Evolutionary conservation across 2,797 vertebrate genomes (phyloP).

Genomic region (Alauda arvensis): DNA sequence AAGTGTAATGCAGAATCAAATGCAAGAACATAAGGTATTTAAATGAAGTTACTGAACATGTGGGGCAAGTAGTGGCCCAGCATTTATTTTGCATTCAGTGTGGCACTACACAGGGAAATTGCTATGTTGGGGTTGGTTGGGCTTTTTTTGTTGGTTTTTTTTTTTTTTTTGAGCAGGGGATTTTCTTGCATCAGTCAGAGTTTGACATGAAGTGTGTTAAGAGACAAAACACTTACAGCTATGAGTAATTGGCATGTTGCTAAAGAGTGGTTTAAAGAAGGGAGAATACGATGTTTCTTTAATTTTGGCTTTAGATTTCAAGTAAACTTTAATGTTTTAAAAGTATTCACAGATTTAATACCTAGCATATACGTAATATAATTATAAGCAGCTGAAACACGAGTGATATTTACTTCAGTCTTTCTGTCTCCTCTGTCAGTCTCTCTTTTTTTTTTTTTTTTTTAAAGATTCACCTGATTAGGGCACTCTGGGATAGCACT

Average conservation of each 20-base stretch:
- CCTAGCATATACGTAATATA: conserved; percentile 66
- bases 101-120: conserved; percentile 65
- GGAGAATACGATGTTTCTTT: conserved; percentile 56
- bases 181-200: conserved; percentile 58
- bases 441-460: conserved; percentile 48
- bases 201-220: conserved; percentile 66
- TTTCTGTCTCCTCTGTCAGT: conserved; percentile 69
- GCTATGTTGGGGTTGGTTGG: conserved; percentile 35
- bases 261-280: conserved; percentile 68
- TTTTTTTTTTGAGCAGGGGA: conserved; percentile 27
- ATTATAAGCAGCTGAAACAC: conserved; percentile 73
- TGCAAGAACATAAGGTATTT: conserved; percentile 60
- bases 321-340: conserved; percentile 72
- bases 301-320: conserved; percentile 74
- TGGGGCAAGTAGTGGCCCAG: conserved; percentile 56
- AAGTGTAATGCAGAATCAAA: conserved; percentile 67
- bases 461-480: conserved; percentile 49
- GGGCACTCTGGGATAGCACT: conserved; percentile 74
- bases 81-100: conserved; percentile 69
- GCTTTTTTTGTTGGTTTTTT: background rate
- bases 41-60: conserved; percentile 56
- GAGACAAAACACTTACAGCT: conserved; percentile 63
- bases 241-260: conserved; percentile 66
- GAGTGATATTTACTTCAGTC: conserved; percentile 74
- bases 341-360: conserved; percentile 81